phyloP scores from a whole-genome alignment of 2,797 vertebrate species.

The Pterois miles region DNA sequence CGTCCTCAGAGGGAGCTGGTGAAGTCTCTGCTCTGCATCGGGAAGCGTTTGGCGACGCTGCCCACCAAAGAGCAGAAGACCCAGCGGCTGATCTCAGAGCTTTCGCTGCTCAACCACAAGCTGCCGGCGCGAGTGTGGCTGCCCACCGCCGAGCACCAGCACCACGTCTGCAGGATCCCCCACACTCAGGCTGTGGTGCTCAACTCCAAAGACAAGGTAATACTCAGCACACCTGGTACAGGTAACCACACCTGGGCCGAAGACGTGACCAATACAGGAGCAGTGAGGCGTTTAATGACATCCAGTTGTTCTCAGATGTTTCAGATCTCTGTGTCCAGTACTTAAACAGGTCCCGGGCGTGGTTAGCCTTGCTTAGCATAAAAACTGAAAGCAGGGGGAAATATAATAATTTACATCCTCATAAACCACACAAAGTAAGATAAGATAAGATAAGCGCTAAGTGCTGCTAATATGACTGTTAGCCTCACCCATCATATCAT shows the following conservation, averaged over 20 bases:
- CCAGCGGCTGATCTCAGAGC: slow-evolving; percentile 92
- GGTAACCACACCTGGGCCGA: background rate
- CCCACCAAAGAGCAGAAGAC: slow-evolving; percentile 98
- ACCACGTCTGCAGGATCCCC: slow-evolving; percentile 88
- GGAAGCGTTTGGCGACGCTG: slow-evolving; percentile 92
- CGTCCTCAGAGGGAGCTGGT: slow-evolving; percentile 95
- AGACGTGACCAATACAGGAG: too few species aligned
- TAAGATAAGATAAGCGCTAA: too few species aligned
- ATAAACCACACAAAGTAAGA: too few species aligned
- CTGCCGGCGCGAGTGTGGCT: slow-evolving; percentile 93
- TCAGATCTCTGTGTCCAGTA: background rate
- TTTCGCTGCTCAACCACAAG: slow-evolving; percentile 95
- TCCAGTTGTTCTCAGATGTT: background rate
- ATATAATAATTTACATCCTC: too few species aligned
- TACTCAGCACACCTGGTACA: background rate
- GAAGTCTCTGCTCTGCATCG: slow-evolving; percentile 93
- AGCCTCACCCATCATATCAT: background rate
- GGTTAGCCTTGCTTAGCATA: background rate
- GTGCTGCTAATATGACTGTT: too few species aligned
- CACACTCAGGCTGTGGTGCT: slow-evolving; percentile 94
- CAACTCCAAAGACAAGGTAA: slow-evolving; percentile 96
- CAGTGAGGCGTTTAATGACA: background rate
- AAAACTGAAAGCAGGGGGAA: background rate
- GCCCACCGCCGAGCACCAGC: slow-evolving; percentile 87
- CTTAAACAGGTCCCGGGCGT: background rate